Conservation (phyloP, 2,888 invertebrate genomes). For the Heliconius ethilla region DNA sequence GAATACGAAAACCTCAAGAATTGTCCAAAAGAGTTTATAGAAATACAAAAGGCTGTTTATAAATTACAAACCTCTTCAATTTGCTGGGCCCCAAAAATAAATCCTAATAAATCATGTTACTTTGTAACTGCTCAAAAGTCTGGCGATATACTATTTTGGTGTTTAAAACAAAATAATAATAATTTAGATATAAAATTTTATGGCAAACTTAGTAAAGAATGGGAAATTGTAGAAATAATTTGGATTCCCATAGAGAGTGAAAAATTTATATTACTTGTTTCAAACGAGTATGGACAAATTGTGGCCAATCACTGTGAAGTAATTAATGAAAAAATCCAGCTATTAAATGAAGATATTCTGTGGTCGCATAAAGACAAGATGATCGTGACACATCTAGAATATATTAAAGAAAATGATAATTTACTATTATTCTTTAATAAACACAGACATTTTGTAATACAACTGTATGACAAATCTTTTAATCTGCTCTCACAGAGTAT, state of each 20-base stretch:
- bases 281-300: constrained; percentile 61
- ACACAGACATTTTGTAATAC: constrained; percentile 65
- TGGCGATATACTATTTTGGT: constrained; percentile 63
- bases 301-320: constrained; percentile 53
- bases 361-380: constrained; percentile 70
- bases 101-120: constrained; percentile 55
- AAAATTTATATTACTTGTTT: constrained; percentile 55
- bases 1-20: constrained; percentile 39
- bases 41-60: constrained; percentile 57
- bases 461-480: constrained; percentile 56
- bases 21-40: constrained; percentile 49
- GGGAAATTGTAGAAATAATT: constrained; percentile 56
- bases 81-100: constrained; percentile 60
- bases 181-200: constrained; percentile 48
- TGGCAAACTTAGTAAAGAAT: constrained; percentile 49
- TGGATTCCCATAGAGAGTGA: constrained; percentile 57
- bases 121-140: constrained; percentile 70
- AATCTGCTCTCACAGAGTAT: constrained; percentile 56
- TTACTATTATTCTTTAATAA: constrained; percentile 62
- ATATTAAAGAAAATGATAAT: constrained; percentile 50
- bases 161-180: constrained; percentile 46
- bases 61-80: constrained; percentile 58
- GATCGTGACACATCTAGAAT: constrained; percentile 54
- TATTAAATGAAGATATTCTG: constrained; percentile 48
- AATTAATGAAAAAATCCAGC: constrained; percentile 47